Percentiles rank a stretch among this genome's conserved stretches.
phyloP scores from a whole-genome alignment of 2,888 invertebrate genomes.

The Heliconius ethilla region DNA sequence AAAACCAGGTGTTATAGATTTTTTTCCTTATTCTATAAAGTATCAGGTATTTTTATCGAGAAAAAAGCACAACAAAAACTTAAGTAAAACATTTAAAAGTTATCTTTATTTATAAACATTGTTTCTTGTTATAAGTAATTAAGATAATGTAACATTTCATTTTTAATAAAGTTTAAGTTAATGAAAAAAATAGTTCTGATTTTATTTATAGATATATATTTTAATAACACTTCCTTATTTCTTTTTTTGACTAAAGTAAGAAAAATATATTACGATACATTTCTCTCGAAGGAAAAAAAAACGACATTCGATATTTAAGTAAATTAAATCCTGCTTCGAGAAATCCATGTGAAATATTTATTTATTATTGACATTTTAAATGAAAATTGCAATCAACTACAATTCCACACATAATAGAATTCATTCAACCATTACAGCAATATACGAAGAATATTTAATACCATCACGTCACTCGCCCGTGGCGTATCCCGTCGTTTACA shows the following conservation, averaged over 20 bases:
- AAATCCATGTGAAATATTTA: neutral
- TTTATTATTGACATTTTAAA: neutral
- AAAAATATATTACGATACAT: neutral
- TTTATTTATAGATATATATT: slow-evolving; percentile 1
- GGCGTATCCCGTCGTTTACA: slow-evolving; percentile 53
- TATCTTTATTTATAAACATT: slow-evolving; percentile 6
- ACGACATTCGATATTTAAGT: neutral
- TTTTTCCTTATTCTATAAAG: slow-evolving; percentile 13
- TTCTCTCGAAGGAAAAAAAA: too few relatives aligned
- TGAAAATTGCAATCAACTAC: neutral
- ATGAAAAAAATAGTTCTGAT: neutral
- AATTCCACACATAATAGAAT: neutral
- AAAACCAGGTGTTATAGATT: slow-evolving; percentile 18
- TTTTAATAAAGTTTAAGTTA: neutral
- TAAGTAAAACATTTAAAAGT: neutral
- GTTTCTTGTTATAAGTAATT: neutral
- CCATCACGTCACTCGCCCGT: slow-evolving; percentile 55
- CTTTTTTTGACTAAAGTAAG: neutral
- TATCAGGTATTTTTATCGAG: neutral
- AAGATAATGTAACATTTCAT: neutral
- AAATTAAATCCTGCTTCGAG: neutral
- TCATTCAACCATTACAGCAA: neutral
- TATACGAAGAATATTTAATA: slow-evolving; percentile 57
- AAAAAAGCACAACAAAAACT: neutral
- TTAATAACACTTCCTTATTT: neutral